Conservation (phyloP, 2,797 vertebrate species). For the Gymnothorax javanicus region DNA sequence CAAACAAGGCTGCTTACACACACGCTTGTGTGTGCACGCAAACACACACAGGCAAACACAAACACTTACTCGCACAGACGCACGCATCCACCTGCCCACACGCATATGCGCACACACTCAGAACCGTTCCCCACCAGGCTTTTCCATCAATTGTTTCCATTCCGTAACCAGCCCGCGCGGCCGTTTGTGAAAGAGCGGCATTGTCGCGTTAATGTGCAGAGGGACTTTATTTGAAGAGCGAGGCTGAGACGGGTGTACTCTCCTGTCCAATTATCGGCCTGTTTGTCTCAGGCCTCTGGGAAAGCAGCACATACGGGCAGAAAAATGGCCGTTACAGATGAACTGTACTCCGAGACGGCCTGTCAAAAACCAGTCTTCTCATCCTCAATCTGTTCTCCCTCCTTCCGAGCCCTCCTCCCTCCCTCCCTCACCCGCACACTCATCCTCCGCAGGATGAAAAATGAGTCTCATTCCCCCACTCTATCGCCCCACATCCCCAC, state of each 20-base stretch:
- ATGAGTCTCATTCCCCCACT: background rate
- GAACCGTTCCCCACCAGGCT: background rate
- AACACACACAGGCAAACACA: conserved; percentile 12
- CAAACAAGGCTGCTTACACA: conserved; percentile 83
- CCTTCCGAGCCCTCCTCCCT: background rate
- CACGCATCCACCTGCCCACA: background rate
- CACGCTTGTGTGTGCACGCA: conserved; percentile 74
- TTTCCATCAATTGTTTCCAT: conserved; percentile 5
- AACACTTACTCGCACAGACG: background rate
- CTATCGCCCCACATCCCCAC: background rate
- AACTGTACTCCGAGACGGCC: background rate
- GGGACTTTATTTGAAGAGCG: background rate
- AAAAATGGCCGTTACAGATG: background rate
- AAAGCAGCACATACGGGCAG: background rate
- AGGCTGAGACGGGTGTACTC: background rate
- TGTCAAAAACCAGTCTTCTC: background rate
- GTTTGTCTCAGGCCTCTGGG: background rate
- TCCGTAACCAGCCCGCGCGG: background rate
- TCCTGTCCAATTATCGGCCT: background rate
- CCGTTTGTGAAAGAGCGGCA: background rate
- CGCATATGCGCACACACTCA: conserved; percentile 10
- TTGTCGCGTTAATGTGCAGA: background rate
- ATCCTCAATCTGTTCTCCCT: background rate
- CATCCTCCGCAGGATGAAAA: background rate
- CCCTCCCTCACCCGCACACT: background rate